A percentile compares a stretch with the other conserved stretches of the same genome.
These are phyloP conservation scores for Cynocephalus volans DNA, from an alignment of 2,113 vertebrate species.

Conservation along the genomic window DNA sequence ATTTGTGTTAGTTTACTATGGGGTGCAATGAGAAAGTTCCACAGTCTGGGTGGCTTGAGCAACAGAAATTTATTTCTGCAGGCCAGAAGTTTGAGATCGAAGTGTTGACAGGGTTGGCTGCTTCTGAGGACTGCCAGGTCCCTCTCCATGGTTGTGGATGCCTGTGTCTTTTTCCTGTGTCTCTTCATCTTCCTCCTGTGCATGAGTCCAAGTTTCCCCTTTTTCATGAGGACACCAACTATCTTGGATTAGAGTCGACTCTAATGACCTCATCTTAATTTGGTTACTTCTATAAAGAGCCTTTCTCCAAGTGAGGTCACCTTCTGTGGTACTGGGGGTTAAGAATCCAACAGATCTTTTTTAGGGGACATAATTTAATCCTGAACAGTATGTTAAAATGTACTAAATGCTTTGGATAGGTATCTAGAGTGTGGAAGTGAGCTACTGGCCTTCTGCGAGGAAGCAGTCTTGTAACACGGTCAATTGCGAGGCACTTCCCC, in stretches of 20 bases:
- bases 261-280: not conserved
- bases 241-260: not conserved
- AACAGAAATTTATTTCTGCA: too few species aligned
- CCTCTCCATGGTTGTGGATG: too few species aligned
- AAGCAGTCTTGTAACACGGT: accelerated
- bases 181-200: not conserved
- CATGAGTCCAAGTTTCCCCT: not conserved
- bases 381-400: accelerated
- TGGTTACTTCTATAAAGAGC: not conserved
- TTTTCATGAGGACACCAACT: not conserved
- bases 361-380: not conserved
- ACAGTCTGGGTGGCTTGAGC: not conserved
- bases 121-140: accelerated
- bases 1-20: not conserved
- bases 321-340: accelerated
- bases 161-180: accelerated
- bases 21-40: too few species aligned
- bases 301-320: not conserved
- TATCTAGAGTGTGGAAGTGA: accelerated
- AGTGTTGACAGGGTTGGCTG: accelerated
- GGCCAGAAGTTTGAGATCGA: not conserved
- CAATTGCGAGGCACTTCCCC: accelerated
- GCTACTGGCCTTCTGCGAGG: accelerated
- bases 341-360: not conserved
- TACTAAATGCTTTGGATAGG: not conserved